Evolutionary conservation across 2,797 vertebrate genomes (phyloP).

Genomic region (Mus caroli): DNA sequence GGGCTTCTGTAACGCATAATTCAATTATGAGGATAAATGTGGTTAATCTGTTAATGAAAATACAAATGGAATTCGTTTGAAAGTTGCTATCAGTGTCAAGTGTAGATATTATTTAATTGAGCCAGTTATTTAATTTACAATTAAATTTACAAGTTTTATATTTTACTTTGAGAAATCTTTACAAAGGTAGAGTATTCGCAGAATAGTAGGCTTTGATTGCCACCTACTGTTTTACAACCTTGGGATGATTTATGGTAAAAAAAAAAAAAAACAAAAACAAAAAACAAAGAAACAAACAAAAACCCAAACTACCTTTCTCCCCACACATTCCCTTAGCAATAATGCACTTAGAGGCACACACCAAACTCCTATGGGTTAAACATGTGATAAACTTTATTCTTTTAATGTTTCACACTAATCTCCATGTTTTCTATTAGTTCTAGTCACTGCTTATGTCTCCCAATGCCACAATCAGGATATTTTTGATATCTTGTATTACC

Average conservation of each 20-base stretch:
- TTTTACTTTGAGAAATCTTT: slow-evolving; percentile 64
- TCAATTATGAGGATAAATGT: slow-evolving; percentile 17
- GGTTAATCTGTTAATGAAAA: slow-evolving; percentile 72
- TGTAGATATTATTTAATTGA: slow-evolving; percentile 66
- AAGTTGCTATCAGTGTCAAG: background rate
- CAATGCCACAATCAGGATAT: slow-evolving; percentile 84
- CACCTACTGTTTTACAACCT: slow-evolving; percentile 61
- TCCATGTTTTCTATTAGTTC: slow-evolving; percentile 85
- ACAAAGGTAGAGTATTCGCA: slow-evolving; percentile 42
- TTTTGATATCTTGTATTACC: slow-evolving; percentile 85
- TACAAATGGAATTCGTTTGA: slow-evolving; percentile 66
- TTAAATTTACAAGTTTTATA: slow-evolving; percentile 73
- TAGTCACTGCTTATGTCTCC: slow-evolving; percentile 81
- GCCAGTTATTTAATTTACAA: slow-evolving; percentile 32
- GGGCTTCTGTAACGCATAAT: background rate
- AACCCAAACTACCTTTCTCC: slow-evolving; percentile 69
- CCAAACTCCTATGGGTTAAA: slow-evolving; percentile 79
- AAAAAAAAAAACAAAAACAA: background rate
- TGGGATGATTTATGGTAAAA: slow-evolving; percentile 74
- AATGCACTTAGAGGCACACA: slow-evolving; percentile 71
- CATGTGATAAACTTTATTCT: slow-evolving; percentile 81
- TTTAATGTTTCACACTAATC: slow-evolving; percentile 86
- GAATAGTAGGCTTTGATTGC: slow-evolving; percentile 63
- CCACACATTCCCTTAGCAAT: slow-evolving; percentile 81
- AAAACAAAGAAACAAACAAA: too few relatives aligned